Evolutionary conservation across 2,797 vertebrate species (phyloP).

Genomic region (Allobates femoralis): DNA sequence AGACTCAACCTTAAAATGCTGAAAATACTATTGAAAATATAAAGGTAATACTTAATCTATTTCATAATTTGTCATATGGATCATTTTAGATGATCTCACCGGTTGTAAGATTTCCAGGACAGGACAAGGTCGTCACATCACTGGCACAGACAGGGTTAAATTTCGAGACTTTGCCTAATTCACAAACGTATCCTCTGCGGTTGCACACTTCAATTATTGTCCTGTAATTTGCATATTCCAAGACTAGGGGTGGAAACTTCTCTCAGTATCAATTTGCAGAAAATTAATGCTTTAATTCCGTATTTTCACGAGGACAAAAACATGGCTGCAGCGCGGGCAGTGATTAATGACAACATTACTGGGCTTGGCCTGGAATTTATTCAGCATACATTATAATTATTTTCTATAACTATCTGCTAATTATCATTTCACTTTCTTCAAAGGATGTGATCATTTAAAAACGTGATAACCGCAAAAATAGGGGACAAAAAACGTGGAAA

Average conservation of each 20-base stretch:
- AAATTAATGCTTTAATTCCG: conserved; percentile 62
- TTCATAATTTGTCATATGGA: neutral
- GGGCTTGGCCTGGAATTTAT: conserved; percentile 56
- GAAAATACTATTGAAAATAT: neutral
- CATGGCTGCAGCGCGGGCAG: conserved; percentile 49
- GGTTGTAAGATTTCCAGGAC: neutral
- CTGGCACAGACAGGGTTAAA: neutral
- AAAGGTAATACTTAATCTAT: neutral
- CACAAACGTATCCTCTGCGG: conserved; percentile 9
- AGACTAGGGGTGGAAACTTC: conserved; percentile 51
- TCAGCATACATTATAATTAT: conserved; percentile 60
- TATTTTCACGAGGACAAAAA: conserved; percentile 53
- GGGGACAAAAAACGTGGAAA: neutral
- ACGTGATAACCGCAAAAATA: conserved; percentile 52
- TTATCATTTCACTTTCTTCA: conserved; percentile 56
- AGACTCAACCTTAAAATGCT: no score
- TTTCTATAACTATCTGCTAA: conserved; percentile 61
- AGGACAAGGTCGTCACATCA: neutral
- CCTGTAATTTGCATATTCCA: conserved; percentile 49
- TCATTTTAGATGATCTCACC: neutral
- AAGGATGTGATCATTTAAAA: conserved; percentile 55
- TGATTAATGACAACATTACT: conserved; percentile 62
- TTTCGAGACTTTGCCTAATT: neutral
- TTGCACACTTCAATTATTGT: conserved; percentile 51
- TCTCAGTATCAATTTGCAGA: conserved; percentile 55